phyloP scores from a whole-genome alignment of 2,113 vertebrate genomes.

The Cercopithecus mona region DNA sequence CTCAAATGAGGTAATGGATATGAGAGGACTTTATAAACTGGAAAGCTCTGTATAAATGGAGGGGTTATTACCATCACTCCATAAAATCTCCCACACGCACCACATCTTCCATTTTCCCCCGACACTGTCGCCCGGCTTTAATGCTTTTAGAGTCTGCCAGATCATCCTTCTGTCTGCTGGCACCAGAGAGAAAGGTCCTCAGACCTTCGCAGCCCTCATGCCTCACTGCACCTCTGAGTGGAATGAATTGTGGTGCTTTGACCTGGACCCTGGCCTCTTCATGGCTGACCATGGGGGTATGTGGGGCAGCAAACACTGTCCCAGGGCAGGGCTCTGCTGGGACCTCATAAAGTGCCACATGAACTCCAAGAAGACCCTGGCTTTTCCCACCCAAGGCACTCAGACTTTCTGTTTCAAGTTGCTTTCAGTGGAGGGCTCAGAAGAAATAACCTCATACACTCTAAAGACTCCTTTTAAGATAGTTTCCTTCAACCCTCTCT shows the following conservation, averaged over 20 bases:
- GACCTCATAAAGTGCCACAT: not conserved
- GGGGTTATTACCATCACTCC: not conserved
- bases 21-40: not conserved
- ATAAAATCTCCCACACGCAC: not conserved
- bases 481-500: not conserved
- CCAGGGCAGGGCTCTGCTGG: not conserved
- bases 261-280: not conserved
- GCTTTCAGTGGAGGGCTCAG: not conserved
- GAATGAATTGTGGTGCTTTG: not conserved
- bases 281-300: not conserved
- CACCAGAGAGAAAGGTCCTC: not conserved
- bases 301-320: not conserved
- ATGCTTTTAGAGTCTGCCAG: not conserved
- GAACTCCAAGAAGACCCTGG: not conserved
- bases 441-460: not conserved
- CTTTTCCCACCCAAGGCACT: not conserved
- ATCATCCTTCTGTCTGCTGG: not conserved
- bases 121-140: not conserved
- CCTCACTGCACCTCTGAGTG: not conserved
- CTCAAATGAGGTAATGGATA: not conserved
- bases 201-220: fast-evolving
- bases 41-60: not conserved
- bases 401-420: not conserved
- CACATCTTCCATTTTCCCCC: not conserved
- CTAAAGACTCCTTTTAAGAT: not conserved